Base-by-base conservation (phyloP, 2,113 vertebrate genomes). In the Myocastor coypus region DNA sequence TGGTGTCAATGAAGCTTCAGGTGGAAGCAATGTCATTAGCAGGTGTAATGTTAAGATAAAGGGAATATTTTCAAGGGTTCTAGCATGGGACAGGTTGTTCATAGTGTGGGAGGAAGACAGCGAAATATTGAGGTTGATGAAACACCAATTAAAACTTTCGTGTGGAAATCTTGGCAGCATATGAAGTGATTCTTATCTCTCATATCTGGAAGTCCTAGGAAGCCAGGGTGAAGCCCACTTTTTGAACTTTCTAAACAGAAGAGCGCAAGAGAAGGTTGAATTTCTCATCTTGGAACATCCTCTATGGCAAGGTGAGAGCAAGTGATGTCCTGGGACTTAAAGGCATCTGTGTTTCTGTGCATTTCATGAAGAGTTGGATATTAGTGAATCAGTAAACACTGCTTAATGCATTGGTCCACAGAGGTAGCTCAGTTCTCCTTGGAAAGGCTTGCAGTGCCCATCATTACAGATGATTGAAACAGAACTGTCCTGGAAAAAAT, bases 61-160 rank as follows among this genome's bases (percentile, higher is more conserved):
- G 34, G 75, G 83, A 90, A 75, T 42, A 69, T 73, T 94, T 77
- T 96, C 63, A 61, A 86, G 77, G 34, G 83, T 32, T 95, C 28
- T 55, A 42, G 68, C 82, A 83, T 3, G 71, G 77, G 50, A 87
- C 55, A 52, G 28, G 5, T 71, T 90, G 90, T 46, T 87, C 55
- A 87, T 11, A 32, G 19, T 73, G 57, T 63, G 78, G 7, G 34
- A 95, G 78, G 81, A 64, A 93, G 78, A 52, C 11, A 92, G 82
- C 92, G 40, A 46, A 94, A 69, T 42, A 50, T 52, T 61, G 55
- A 71, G 34, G 34, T 19, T 90, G 55, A 94, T 87, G 94, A 91
- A 93, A 63, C 87, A 93, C 69, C 68, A 92, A 73, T 95, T 96
- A 94, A 94, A 91, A 26, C 55, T 92, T 87, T 91, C 92, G 69